Evolutionary conservation across 2,113 vertebrate species (phyloP), one percentile per base, ranked within the genome.

Genomic region (Oncorhynchus masou): DNA sequence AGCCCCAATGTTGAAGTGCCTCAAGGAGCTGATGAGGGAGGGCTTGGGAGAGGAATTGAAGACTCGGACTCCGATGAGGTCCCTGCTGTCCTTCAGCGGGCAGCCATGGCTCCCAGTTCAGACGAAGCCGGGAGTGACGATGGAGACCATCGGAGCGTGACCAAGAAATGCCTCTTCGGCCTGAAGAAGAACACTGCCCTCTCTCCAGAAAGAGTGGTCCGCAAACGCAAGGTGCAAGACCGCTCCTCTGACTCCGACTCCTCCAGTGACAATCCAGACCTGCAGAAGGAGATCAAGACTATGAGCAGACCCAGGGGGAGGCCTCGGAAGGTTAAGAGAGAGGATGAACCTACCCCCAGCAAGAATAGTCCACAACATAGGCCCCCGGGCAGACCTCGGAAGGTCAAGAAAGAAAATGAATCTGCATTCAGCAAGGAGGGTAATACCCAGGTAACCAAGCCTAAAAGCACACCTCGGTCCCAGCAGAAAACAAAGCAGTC

Each of bases 21-120:
- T 22, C 90, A 93, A 71, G 87, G 70, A 31, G 66, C 62, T 7
- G 83, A 88, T 54, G 83, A 85, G 1, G 79, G 76, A 73, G 79
- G 71, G 77, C 27, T 75, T 45, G 85, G 68, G 75, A 92, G 70
- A 92, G 91, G 86, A 64, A 83, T 73, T 20, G 91, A 92, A 0
- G 92, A 94, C 71, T 94, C 96, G 0, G 97, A 99, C 89, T 99
- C 96, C 0, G 97, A 99, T 6, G 97, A 99, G 84, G 86, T 98
- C 75, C 93, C 97, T 19, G 88, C 95, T 68, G 92, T 99, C 59
- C 96, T 97, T 76, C 91, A 97, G 80, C 92, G 94, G 24, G 93
- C 93, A 1, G 93, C 94, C 62, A 89, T 95, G 87, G 91, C 82
- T 16, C 94, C 88, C 39, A 96, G 95, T 82, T 97, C 97, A 45